Evolutionary conservation across 2,888 invertebrate genomes (phyloP).

Genomic region (Oasisia sp.): DNA sequence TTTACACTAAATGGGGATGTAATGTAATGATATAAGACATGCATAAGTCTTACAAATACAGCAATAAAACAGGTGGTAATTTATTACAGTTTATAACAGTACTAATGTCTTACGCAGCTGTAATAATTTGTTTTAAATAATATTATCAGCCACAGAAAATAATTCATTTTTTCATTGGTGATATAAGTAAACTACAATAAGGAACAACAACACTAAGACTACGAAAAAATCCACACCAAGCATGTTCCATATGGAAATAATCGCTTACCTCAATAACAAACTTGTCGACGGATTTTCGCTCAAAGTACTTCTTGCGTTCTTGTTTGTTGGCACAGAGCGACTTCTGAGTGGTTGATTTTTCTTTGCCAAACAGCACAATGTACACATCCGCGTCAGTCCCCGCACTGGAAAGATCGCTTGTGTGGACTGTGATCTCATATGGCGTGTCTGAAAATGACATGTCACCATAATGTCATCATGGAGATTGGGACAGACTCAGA

Average conservation of each 20-base stretch:
- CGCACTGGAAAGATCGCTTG: conserved; percentile 58
- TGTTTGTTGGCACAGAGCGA: conserved; percentile 57
- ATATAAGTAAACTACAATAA: neutral
- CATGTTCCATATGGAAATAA: conserved; percentile 18
- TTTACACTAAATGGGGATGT: neutral
- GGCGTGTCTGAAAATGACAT: conserved; percentile 56
- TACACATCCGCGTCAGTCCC: conserved; percentile 66
- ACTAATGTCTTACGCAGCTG: neutral
- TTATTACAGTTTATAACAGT: neutral
- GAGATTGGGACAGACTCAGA: too few species aligned
- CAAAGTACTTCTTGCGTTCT: conserved; percentile 59
- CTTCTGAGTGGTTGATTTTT: conserved; percentile 56
- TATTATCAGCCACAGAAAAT: neutral
- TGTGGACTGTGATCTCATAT: conserved; percentile 62
- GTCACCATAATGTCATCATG: neutral
- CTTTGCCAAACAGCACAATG: conserved; percentile 62
- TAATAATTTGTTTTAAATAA: neutral
- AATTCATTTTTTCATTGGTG: neutral
- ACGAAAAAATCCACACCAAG: neutral
- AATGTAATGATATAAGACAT: neutral
- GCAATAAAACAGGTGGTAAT: neutral
- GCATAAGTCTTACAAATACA: neutral
- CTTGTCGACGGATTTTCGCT: conserved; percentile 52
- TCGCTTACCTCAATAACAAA: conserved; percentile 60
- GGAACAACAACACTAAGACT: too few species aligned